Conservation (phyloP, 2,888 invertebrate genomes). For the Margaritifera margaritifera region DNA sequence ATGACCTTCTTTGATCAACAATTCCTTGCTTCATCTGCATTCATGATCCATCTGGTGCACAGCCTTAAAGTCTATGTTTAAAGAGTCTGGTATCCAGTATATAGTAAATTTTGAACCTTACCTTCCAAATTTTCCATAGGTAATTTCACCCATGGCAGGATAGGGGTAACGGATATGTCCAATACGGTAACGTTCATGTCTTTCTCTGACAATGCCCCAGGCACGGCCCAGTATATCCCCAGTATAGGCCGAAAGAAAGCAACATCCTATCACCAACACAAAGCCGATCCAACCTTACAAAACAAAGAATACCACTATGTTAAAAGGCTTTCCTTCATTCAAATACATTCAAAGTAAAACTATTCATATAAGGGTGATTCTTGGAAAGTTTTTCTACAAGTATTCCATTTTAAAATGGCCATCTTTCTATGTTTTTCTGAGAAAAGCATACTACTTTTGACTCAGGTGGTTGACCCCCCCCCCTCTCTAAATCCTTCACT, state of each 20-base stretch:
- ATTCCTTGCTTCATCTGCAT: not conserved
- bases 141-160: slow-evolving; percentile 86
- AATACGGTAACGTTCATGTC: slow-evolving; percentile 76
- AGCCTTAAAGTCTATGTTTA: not conserved
- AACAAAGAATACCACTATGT: not conserved
- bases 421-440: too few relatives aligned
- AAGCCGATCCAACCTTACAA: slow-evolving; percentile 80
- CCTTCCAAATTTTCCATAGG: slow-evolving; percentile 78
- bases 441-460: too few relatives aligned
- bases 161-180: slow-evolving; percentile 83
- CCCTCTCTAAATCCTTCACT: too few relatives aligned
- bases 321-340: not conserved
- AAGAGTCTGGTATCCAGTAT: not conserved
- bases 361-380: too few relatives aligned
- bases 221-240: slow-evolving; percentile 85
- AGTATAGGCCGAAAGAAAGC: slow-evolving; percentile 83
- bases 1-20: too few relatives aligned
- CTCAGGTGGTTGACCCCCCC: too few relatives aligned
- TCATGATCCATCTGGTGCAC: not conserved
- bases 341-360: too few relatives aligned
- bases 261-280: slow-evolving; percentile 78
- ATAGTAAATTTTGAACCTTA: slow-evolving; percentile 19
- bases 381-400: too few relatives aligned
- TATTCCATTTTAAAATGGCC: too few relatives aligned
- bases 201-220: slow-evolving; percentile 85